Evolutionary conservation across 2,888 invertebrate genomes (phyloP).

Genomic region (Gonocerus acuteangulatus): DNA sequence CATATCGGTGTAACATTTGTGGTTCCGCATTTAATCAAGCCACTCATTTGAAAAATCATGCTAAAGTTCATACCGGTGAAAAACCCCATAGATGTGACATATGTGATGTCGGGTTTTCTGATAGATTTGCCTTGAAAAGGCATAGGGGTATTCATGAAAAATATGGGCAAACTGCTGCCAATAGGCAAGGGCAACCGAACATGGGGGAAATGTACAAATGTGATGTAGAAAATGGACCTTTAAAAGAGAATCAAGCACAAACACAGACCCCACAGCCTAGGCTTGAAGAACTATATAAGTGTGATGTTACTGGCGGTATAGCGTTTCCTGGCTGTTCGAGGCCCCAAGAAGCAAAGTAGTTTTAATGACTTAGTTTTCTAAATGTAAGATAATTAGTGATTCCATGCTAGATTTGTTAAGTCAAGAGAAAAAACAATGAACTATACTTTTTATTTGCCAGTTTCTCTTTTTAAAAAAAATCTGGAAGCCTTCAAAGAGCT

Average conservation of each 20-base stretch:
- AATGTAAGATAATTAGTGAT: not conserved
- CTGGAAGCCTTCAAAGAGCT: too few species aligned
- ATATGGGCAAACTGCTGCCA: conserved; percentile 52
- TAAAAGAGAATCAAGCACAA: conserved; percentile 27
- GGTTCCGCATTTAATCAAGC: conserved; percentile 86
- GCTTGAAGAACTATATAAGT: conserved; percentile 40
- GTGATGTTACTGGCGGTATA: conserved; percentile 40
- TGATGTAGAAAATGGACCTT: conserved; percentile 23
- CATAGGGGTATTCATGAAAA: conserved; percentile 83
- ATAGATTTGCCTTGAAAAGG: conserved; percentile 76
- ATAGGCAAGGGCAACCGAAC: conserved; percentile 37
- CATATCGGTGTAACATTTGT: conserved; percentile 72
- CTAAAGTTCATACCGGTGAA: conserved; percentile 74
- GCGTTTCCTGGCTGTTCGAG: conserved; percentile 41
- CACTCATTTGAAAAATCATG: conserved; percentile 80
- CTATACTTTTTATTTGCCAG: too few species aligned
- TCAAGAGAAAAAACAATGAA: too few species aligned
- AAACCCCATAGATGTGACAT: conserved; percentile 77
- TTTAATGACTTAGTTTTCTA: not conserved
- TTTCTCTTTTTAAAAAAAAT: too few species aligned
- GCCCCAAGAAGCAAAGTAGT: conserved; percentile 37
- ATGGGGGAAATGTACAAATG: conserved; percentile 30
- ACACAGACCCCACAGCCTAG: conserved; percentile 30
- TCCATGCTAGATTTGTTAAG: too few species aligned
- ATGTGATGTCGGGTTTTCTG: conserved; percentile 77